Conservation (phyloP, 2,113 vertebrate genomes). For the Cryptomyrus ogoouensis region DNA sequence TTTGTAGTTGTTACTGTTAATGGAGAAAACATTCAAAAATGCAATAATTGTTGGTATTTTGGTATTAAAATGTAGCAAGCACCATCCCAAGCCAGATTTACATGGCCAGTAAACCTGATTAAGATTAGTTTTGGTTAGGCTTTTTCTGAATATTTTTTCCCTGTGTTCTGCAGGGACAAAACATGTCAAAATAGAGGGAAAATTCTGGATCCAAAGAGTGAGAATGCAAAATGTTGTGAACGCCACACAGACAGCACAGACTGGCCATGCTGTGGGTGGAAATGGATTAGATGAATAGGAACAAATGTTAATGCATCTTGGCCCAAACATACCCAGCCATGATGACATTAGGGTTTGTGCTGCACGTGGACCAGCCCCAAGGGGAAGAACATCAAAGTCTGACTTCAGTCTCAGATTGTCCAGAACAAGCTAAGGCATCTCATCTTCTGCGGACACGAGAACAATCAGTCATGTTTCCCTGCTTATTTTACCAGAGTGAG, state of each 20-base stretch:
- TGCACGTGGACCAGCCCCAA: not conserved
- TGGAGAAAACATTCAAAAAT: not conserved
- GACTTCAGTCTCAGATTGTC: not conserved
- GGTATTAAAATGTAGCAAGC: not conserved
- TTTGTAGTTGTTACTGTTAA: not conserved
- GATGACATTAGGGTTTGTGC: not conserved
- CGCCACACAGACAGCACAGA: not conserved
- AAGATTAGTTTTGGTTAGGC: not conserved
- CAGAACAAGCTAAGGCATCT: not conserved
- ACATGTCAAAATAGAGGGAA: not conserved
- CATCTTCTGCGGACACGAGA: not conserved
- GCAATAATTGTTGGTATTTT: not conserved
- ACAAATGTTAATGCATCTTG: not conserved
- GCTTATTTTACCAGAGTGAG: not conserved
- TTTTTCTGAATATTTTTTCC: not conserved
- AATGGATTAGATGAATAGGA: not conserved
- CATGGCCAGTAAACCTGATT: not conserved
- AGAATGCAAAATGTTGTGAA: not conserved
- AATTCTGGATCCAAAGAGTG: not conserved
- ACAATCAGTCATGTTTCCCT: not conserved
- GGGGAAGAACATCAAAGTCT: not conserved
- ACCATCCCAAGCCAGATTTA: not conserved
- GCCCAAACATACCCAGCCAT: not conserved
- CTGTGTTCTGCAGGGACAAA: not conserved
- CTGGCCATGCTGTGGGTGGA: constrained; percentile 5